Evolutionary conservation across 2,888 invertebrate genomes (phyloP), one percentile per base, ranked within the genome.

Genomic region (Alloplasta piceator): DNA sequence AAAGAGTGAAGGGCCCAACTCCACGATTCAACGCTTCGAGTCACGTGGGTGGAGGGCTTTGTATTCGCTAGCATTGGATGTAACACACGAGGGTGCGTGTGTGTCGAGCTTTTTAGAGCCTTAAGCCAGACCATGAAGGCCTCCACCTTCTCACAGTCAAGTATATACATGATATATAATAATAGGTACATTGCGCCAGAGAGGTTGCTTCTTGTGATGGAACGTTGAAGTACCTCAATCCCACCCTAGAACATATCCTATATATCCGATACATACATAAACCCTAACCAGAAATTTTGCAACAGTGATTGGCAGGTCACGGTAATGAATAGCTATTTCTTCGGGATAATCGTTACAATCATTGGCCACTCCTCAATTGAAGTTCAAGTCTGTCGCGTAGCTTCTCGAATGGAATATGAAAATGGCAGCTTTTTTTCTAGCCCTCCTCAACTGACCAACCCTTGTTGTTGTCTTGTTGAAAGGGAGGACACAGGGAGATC

Each of bases 121-220:
- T n/a, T 10, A 58, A 61, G 58, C n/a, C 9, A 58, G 14, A 73
- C 61, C 36, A 60, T 14, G 36, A 7, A 58, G 48, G 39, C 50
- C 67, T 50, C 26, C 26, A 26, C 26, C 26, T 26, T 3, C 1
- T 26, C 26, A 3, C 48, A 38, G 7, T 38, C 52, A 43, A 26
- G 56, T 38, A 55, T 43, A 56, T 12, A 14, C 6, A 43, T 10
- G 36, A 55, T 67, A 79, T 46, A 48, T 68, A 55, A 74, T 68
- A 48, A 68, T 78, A 68, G 61, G 12, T 43, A 48, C 58, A 36
- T 67, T 72, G 58, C 66, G 72, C 61, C 2, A 48, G 26, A 48
- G 36, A 64, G 12, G 58, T 16, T 70, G 64, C 36, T 68, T 71
- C 50, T 52, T 12, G 16, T 52, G 12, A 0, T 4, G 14, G 16